These are phyloP conservation scores for Rhodeus uyekii DNA, from an alignment of 2,797 vertebrate species.

Conservation along the genomic window DNA sequence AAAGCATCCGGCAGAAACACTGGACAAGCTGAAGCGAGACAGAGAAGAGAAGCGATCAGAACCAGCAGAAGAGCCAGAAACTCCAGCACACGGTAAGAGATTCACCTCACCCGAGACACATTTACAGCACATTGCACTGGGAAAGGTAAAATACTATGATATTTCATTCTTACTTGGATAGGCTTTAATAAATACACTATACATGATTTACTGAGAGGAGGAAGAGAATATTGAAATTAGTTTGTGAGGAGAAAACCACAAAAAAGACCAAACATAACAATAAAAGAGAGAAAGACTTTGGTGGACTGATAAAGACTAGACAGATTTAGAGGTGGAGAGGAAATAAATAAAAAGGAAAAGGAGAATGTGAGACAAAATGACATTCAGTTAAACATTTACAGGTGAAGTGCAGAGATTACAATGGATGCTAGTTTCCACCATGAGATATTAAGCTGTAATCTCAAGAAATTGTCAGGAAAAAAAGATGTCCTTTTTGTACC, in stretches of 20 bases:
- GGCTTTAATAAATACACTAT: background rate
- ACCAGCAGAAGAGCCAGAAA: background rate
- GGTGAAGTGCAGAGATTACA: background rate
- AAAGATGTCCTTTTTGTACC: background rate
- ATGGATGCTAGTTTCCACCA: too few relatives aligned
- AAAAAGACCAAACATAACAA: background rate
- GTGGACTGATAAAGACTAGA: background rate
- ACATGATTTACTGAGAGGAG: background rate
- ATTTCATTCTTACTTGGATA: background rate
- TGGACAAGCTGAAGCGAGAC: constrained; percentile 13
- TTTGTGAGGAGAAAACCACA: background rate
- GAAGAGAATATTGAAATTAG: too few relatives aligned
- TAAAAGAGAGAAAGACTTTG: background rate
- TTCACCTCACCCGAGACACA: background rate
- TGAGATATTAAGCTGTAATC: background rate
- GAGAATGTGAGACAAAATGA: background rate
- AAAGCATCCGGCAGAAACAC: constrained; percentile 39
- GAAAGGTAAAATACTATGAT: background rate
- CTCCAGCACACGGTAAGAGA: constrained; percentile 10
- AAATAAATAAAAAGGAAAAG: background rate
- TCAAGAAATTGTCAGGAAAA: background rate
- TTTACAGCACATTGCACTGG: too few relatives aligned
- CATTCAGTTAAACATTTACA: background rate
- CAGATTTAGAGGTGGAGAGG: background rate
- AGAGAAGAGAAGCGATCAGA: constrained; percentile 19